Conservation (phyloP, 2,888 invertebrate species). For the Macropis europaea region DNA sequence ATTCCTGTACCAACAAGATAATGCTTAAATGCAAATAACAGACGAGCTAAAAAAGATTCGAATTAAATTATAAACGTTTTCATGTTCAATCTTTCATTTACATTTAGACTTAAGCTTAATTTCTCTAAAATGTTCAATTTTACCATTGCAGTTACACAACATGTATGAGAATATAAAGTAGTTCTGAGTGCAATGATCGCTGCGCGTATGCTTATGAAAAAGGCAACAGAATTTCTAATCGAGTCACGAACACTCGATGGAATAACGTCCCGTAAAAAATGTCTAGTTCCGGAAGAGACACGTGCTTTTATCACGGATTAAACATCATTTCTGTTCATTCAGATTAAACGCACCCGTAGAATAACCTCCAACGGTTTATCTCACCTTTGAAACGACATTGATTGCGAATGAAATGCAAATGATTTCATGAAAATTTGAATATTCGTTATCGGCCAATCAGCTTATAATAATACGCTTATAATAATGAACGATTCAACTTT, state of each 20-base stretch:
- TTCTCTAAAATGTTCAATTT: no score
- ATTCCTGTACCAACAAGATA: no score
- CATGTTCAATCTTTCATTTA: no score
- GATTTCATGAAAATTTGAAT: constrained; percentile 1
- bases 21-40: no score
- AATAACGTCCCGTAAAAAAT: constrained; percentile 13
- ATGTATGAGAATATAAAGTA: background rate
- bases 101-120: no score
- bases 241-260: constrained; percentile 30
- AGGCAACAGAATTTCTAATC: constrained; percentile 12
- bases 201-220: constrained; percentile 19
- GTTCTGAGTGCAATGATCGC: background rate
- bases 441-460: constrained; percentile 10
- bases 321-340: constrained; percentile 5
- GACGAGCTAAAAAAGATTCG: no score
- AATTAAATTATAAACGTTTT: no score
- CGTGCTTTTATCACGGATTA: background rate
- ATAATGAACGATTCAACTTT: no score
- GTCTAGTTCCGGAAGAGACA: constrained; percentile 6
- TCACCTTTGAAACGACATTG: background rate
- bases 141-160: constrained; percentile 3
- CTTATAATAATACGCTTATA: no score
- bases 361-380: no score
- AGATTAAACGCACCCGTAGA: no score
- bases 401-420: constrained; percentile 10